A percentile compares a stretch with the other conserved stretches of the same genome.
phyloP scores from a whole-genome alignment of 2,797 vertebrate species.

The Clarias platycephalus region DNA sequence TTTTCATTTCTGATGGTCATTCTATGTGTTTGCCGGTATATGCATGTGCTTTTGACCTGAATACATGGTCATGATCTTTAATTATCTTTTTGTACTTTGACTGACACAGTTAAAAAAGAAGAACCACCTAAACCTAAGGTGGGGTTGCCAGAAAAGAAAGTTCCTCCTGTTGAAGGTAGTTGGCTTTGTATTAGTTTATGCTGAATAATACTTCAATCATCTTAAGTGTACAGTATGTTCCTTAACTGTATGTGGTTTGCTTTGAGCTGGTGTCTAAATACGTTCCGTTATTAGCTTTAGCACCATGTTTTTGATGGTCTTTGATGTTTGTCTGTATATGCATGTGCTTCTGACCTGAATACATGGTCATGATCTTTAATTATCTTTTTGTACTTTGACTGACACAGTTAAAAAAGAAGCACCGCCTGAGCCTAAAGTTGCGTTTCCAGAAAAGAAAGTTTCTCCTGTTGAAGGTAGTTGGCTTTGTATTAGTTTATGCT shows the following conservation, averaged over 20 bases:
- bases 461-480: constrained; percentile 74
- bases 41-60: no score
- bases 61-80: no score
- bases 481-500: constrained; percentile 31
- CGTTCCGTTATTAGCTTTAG: neutral
- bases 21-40: no score
- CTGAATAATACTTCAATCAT: neutral
- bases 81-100: constrained; percentile 6
- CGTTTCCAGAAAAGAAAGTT: constrained; percentile 65
- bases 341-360: neutral
- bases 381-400: constrained; percentile 6
- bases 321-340: neutral
- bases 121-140: constrained; percentile 25
- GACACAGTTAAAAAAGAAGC: constrained; percentile 55
- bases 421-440: constrained; percentile 26
- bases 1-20: no score
- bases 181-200: constrained; percentile 29
- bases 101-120: constrained; percentile 58
- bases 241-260: neutral
- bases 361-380: constrained; percentile 6
- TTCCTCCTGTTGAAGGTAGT: constrained; percentile 76
- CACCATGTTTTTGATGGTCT: no score
- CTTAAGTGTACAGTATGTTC: neutral
- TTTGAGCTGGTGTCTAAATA: neutral
- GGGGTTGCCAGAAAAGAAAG: constrained; percentile 65